phyloP scores from a whole-genome alignment of 2,113 vertebrate species.

The Megaptera novaeangliae region DNA sequence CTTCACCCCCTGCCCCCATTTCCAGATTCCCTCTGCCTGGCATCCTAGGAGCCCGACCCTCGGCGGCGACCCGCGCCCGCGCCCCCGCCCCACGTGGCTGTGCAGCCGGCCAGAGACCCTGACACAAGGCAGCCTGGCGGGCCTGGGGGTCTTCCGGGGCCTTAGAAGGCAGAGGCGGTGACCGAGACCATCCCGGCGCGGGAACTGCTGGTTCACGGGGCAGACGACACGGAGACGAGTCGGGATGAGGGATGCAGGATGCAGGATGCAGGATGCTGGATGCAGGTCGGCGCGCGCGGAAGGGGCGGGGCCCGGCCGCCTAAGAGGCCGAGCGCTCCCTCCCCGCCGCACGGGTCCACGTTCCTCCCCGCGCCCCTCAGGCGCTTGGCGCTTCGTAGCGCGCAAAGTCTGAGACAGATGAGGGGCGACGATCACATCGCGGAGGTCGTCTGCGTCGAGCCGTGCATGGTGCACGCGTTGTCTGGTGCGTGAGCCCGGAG shows the following conservation, averaged over 20 bases:
- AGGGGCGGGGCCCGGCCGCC: background rate
- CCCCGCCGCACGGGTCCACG: rapidly evolving
- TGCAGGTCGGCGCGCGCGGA: rapidly evolving
- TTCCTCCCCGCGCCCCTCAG: rapidly evolving
- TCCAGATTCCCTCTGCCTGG: background rate
- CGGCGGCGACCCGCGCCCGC: rapidly evolving
- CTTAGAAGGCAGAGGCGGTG: background rate
- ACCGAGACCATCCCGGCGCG: background rate
- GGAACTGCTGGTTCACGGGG: background rate
- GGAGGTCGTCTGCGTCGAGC: rapidly evolving
- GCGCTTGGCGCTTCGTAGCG: rapidly evolving
- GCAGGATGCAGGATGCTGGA: background rate
- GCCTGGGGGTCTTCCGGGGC: background rate
- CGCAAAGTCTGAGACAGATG: rapidly evolving
- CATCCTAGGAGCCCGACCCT: background rate
- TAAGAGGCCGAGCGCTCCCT: rapidly evolving
- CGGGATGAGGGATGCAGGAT: rapidly evolving
- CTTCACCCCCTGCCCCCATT: background rate
- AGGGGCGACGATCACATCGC: rapidly evolving
- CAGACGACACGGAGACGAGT: rapidly evolving
- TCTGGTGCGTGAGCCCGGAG: background rate
- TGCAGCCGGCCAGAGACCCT: background rate
- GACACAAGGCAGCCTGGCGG: background rate
- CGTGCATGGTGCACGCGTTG: background rate
- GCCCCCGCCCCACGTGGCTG: too few relatives aligned